These are phyloP conservation scores for Platorchestia sp. DNA, from an alignment of 1,140 invertebrate species.

Conservation along the genomic window DNA sequence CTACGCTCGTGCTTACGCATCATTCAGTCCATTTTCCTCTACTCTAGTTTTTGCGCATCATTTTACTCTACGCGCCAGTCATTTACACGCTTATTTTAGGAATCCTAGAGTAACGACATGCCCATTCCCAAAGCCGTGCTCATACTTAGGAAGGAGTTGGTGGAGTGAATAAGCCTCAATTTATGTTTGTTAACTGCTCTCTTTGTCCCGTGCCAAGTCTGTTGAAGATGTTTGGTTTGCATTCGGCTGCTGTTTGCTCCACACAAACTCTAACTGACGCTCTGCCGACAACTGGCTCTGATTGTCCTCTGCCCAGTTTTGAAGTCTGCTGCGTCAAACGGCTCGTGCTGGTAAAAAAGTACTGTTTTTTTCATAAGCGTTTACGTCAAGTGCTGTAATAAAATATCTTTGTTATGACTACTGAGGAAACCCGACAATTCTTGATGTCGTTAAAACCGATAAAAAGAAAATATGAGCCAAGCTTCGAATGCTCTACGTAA, in stretches of 20 bases:
- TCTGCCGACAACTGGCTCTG: background rate
- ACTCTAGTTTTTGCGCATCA: background rate
- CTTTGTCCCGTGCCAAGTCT: constrained; percentile 20
- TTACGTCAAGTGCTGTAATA: background rate
- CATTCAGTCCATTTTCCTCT: background rate
- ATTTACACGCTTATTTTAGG: too few species aligned
- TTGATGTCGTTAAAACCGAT: background rate
- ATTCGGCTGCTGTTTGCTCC: background rate
- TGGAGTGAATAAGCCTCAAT: background rate
- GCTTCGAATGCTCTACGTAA: background rate
- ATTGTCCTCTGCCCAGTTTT: background rate
- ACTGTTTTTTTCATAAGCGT: background rate
- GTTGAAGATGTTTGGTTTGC: background rate
- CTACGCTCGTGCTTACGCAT: background rate
- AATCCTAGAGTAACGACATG: background rate
- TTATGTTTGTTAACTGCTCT: constrained; percentile 7
- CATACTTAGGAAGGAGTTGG: background rate
- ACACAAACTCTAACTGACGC: background rate
- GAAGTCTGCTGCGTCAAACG: background rate
- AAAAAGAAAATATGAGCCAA: background rate
- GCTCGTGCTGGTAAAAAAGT: background rate
- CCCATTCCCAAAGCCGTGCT: background rate
- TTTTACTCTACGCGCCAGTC: too few species aligned
- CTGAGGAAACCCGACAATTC: background rate
- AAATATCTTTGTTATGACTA: background rate